These are phyloP conservation scores for Meteorus colon DNA, from an alignment of 2,888 invertebrate genomes.

Conservation along the genomic window DNA sequence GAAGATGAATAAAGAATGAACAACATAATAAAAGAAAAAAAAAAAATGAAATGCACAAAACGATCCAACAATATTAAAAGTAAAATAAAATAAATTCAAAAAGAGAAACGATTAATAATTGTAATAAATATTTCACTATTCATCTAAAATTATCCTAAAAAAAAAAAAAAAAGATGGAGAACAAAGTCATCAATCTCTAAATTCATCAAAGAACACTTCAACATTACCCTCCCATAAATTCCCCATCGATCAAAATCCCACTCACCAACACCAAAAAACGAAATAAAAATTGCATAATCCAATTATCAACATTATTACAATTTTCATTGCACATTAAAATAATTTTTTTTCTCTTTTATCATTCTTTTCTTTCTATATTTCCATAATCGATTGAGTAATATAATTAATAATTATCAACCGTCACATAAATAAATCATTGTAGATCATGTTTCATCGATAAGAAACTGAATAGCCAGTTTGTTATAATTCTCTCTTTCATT, in stretches of 20 bases:
- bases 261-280: neutral
- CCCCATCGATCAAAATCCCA: neutral
- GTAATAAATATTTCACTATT: neutral
- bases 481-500: neutral
- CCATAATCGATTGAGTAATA: neutral
- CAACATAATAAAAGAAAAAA: no score
- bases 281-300: neutral
- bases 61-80: no score
- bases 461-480: constrained; percentile 7
- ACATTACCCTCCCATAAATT: no score
- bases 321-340: neutral
- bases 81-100: no score
- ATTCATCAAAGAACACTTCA: no score
- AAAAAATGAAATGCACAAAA: neutral
- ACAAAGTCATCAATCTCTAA: neutral
- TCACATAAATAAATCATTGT: neutral
- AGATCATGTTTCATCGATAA: constrained; percentile 11
- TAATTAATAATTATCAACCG: constrained; percentile 9
- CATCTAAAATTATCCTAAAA: constrained; percentile 40
- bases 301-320: neutral
- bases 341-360: neutral
- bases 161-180: constrained; percentile 47
- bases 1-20: neutral
- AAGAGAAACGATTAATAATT: no score
- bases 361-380: neutral